These are phyloP conservation scores for Lophura swinhoii DNA, from an alignment of 2,797 vertebrate species.

Conservation along the genomic window DNA sequence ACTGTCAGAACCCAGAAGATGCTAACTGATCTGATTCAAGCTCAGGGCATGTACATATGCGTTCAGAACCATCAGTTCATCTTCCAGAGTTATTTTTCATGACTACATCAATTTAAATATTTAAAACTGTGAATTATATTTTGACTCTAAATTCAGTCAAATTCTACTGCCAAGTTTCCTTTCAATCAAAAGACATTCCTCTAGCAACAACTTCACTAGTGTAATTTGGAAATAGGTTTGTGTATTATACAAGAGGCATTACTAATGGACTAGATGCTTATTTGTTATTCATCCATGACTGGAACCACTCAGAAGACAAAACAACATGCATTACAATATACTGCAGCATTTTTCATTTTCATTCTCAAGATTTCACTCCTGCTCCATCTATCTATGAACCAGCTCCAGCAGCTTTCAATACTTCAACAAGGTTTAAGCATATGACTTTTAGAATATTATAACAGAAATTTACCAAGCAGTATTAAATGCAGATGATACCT, in stretches of 20 bases:
- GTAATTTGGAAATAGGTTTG: not conserved
- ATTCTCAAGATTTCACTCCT: not conserved
- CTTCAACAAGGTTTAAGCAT: constrained; percentile 14
- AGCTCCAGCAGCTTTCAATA: not conserved
- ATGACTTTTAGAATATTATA: not conserved
- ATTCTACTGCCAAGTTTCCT: not conserved
- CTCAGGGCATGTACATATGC: rapidly evolving
- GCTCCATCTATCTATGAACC: not conserved
- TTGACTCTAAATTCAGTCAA: not conserved
- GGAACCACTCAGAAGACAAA: not conserved
- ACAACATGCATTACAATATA: not conserved
- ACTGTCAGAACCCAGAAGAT: not conserved
- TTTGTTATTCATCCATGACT: not conserved
- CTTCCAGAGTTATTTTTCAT: not conserved
- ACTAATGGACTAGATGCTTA: not conserved
- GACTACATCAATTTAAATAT: not conserved
- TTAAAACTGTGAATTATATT: not conserved
- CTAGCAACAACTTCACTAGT: not conserved
- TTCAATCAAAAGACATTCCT: not conserved
- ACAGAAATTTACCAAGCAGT: not conserved
- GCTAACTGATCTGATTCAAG: not conserved
- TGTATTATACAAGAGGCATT: not conserved
- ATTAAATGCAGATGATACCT: not conserved
- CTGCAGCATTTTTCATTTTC: not conserved
- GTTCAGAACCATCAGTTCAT: not conserved